A percentile compares a stretch with the other conserved stretches of the same genome.
Conservation (phyloP, 2,888 invertebrate species). For the Choreutis nemorana region DNA sequence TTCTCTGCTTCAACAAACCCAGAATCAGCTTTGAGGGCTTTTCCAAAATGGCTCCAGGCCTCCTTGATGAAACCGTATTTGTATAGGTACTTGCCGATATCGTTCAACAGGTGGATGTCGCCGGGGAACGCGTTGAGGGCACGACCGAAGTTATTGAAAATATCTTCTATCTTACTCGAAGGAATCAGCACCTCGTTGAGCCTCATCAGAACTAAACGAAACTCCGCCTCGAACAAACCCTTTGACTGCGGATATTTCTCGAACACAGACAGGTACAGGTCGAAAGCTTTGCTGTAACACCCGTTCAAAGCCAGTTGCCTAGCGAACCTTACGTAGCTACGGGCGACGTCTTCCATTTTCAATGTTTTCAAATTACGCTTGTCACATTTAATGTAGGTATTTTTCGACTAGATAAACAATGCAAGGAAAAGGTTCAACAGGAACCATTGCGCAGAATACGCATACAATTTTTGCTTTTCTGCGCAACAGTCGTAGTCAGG, state of each 20-base stretch:
- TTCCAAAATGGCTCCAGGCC: slow-evolving; percentile 65
- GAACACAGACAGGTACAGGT: slow-evolving; percentile 33
- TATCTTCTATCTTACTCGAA: slow-evolving; percentile 27
- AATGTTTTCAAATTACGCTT: not conserved
- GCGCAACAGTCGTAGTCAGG: not conserved
- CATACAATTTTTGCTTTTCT: not conserved
- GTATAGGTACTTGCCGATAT: slow-evolving; percentile 43
- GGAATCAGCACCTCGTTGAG: slow-evolving; percentile 24
- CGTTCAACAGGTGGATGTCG: slow-evolving; percentile 33
- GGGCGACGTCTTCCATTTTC: not conserved
- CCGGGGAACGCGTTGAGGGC: slow-evolving; percentile 30
- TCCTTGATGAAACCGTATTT: slow-evolving; percentile 64
- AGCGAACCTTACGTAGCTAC: slow-evolving; percentile 15
- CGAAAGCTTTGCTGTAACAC: slow-evolving; percentile 30
- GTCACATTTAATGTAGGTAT: not conserved
- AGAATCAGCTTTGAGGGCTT: slow-evolving; percentile 53
- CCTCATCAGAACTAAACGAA: slow-evolving; percentile 24
- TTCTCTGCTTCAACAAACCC: slow-evolving; percentile 68
- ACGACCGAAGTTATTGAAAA: slow-evolving; percentile 33
- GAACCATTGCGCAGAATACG: too few species aligned
- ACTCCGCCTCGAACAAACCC: slow-evolving; percentile 25
- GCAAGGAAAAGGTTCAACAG: too few species aligned
- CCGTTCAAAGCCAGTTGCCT: slow-evolving; percentile 23
- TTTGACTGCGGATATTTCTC: slow-evolving; percentile 24
- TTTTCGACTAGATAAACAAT: too few species aligned